phyloP scores from a whole-genome alignment of 2,113 vertebrate genomes.

The Vulpes lagopus region DNA sequence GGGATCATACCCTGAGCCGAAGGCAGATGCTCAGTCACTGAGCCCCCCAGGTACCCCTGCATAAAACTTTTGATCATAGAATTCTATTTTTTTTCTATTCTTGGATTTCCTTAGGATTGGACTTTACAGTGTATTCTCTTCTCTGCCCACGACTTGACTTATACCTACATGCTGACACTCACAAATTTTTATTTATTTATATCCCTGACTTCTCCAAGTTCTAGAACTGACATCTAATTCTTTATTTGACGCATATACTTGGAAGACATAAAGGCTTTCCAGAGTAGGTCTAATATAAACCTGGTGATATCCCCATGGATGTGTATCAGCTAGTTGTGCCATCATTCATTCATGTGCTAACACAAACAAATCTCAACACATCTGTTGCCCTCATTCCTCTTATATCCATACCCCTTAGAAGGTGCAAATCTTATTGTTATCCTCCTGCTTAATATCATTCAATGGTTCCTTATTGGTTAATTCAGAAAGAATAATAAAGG shows the following conservation, averaged over 20 bases:
- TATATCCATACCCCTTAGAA: neutral
- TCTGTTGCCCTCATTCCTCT: neutral
- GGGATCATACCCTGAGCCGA: too few species aligned
- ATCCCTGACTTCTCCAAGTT: neutral
- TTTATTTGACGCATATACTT: neutral
- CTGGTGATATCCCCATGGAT: neutral
- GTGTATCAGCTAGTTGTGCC: accelerated
- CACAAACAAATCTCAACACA: neutral
- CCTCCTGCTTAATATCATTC: neutral
- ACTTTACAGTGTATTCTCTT: neutral
- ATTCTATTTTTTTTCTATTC: neutral
- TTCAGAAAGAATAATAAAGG: neutral
- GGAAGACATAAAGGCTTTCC: neutral
- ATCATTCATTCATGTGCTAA: neutral
- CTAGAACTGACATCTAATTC: neutral
- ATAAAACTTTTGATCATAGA: neutral
- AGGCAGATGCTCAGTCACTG: too few species aligned
- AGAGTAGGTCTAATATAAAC: neutral
- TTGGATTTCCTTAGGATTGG: neutral
- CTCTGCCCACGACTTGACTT: neutral
- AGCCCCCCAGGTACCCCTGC: neutral
- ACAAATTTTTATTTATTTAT: neutral
- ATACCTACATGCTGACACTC: neutral
- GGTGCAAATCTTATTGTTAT: neutral
- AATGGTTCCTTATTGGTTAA: neutral